phyloP scores from a whole-genome alignment of 2,113 vertebrate species.

The Xenopus borealis region DNA sequence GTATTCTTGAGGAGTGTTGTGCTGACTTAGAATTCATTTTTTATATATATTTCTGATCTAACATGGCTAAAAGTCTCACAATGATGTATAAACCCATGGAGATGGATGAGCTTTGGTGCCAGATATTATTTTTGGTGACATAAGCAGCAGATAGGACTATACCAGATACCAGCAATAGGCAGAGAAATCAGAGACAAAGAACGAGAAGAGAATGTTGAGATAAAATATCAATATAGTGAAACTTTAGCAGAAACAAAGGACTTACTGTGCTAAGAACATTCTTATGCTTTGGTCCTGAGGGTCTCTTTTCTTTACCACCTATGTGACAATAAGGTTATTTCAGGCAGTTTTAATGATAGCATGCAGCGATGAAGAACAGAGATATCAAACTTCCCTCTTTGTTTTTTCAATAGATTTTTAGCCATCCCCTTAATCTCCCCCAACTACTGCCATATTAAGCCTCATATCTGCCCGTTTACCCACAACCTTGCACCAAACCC shows the following conservation, averaged over 20 bases:
- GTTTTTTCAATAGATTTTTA: too few relatives aligned
- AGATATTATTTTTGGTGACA: constrained; percentile 34
- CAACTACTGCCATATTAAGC: too few relatives aligned
- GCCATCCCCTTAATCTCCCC: too few relatives aligned
- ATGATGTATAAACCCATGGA: constrained; percentile 30
- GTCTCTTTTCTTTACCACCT: background rate
- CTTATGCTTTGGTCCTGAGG: background rate
- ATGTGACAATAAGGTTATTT: background rate
- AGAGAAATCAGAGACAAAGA: background rate
- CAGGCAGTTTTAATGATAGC: background rate
- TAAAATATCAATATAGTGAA: background rate
- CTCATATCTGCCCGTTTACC: too few relatives aligned
- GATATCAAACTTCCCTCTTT: too few relatives aligned
- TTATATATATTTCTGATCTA: too few relatives aligned
- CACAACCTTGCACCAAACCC: too few relatives aligned
- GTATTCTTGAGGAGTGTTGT: too few relatives aligned
- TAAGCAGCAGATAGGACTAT: constrained; percentile 6
- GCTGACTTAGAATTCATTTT: too few relatives aligned
- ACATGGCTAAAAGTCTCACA: constrained; percentile 1
- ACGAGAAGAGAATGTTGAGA: background rate
- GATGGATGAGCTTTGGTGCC: constrained; percentile 27
- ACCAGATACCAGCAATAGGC: constrained; percentile 13
- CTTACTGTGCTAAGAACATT: background rate
- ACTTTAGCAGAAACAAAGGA: background rate
- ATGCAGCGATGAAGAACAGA: background rate